These are phyloP conservation scores for Hoplodrina ambigua DNA, from an alignment of 2,888 invertebrate species.

Conservation along the genomic window DNA sequence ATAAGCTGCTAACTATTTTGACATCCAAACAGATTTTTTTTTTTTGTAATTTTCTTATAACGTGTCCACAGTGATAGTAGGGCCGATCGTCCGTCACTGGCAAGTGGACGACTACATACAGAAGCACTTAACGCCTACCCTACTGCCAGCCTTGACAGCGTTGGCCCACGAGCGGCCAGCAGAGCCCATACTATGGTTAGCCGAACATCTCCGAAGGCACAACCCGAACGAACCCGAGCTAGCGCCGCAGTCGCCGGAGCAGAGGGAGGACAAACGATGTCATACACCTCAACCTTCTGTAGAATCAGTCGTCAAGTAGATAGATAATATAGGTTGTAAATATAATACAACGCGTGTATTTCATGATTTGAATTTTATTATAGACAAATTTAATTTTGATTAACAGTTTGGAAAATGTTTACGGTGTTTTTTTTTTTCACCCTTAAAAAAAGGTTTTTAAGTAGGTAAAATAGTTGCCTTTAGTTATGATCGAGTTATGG, in stretches of 20 bases:
- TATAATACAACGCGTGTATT: too few relatives aligned
- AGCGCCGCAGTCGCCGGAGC: constrained; percentile 71
- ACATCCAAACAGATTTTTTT: too few relatives aligned
- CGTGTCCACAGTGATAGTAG: constrained; percentile 92
- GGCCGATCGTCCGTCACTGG: constrained; percentile 92
- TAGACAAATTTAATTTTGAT: constrained; percentile 3
- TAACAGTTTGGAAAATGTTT: too few relatives aligned
- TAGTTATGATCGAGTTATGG: too few relatives aligned
- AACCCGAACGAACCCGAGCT: constrained; percentile 93
- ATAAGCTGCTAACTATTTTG: too few relatives aligned
- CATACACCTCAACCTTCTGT: constrained; percentile 80
- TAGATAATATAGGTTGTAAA: not conserved
- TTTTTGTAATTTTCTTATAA: too few relatives aligned
- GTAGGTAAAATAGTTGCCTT: too few relatives aligned
- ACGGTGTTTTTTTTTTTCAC: not conserved
- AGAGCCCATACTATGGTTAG: constrained; percentile 94
- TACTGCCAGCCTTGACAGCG: constrained; percentile 91
- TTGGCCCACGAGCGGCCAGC: constrained; percentile 93
- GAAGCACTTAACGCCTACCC: constrained; percentile 91
- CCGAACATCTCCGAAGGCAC: constrained; percentile 93
- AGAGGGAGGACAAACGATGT: constrained; percentile 75
- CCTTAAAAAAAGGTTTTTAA: too few relatives aligned
- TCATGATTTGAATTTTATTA: not conserved
- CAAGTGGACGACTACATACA: constrained; percentile 93
- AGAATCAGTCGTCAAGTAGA: constrained; percentile 66